A percentile compares a stretch with the other conserved stretches of the same genome.
Evolutionary conservation across 2,113 vertebrate species (phyloP).

Genomic region (Equus quagga): DNA sequence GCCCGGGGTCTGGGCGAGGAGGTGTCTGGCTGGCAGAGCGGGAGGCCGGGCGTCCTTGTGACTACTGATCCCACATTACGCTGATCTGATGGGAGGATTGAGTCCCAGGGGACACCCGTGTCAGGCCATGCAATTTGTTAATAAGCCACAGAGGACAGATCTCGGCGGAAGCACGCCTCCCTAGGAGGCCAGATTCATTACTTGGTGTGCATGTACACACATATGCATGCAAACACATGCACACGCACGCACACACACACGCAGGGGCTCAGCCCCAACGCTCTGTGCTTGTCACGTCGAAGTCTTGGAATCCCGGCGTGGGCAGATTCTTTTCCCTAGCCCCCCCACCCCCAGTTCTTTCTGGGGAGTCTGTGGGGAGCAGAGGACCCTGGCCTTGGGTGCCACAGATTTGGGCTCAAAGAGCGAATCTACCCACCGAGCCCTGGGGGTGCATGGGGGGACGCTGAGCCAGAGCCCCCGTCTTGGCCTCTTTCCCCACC

Average conservation of each 20-base stretch:
- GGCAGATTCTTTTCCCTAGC: not conserved
- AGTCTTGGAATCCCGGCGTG: no score
- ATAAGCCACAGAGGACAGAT: conserved; percentile 70
- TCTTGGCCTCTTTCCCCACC: not conserved
- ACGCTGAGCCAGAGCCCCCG: no score
- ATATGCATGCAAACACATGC: rapidly evolving
- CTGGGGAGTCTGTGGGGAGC: not conserved
- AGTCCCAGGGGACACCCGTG: conserved; percentile 5
- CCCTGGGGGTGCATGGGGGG: not conserved
- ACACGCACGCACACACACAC: no score
- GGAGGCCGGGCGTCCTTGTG: not conserved
- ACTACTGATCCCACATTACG: conserved; percentile 55
- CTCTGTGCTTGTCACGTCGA: no score
- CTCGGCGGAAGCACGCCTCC: not conserved
- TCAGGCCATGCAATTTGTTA: conserved; percentile 66
- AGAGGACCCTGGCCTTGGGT: not conserved
- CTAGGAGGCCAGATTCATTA: not conserved
- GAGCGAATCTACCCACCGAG: not conserved
- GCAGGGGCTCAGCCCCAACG: no score
- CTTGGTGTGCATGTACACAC: not conserved
- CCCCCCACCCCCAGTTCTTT: not conserved
- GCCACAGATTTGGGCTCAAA: not conserved
- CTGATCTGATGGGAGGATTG: conserved; percentile 56
- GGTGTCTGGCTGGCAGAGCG: rapidly evolving
- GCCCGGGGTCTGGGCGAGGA: rapidly evolving